Base-by-base conservation (phyloP, 2,113 vertebrate genomes). In the Perca schrenkii region DNA sequence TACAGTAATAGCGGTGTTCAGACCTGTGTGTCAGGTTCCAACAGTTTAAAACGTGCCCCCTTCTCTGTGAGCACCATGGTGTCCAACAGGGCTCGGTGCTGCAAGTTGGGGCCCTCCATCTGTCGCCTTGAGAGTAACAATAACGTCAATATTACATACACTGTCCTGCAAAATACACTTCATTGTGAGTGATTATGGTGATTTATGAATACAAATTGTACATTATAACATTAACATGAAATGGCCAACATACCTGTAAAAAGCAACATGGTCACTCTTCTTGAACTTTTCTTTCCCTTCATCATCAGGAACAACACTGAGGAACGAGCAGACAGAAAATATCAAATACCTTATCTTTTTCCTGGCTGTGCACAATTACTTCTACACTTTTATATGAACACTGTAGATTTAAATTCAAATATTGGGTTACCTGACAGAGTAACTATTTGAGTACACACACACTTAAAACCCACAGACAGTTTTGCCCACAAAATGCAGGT, bases 11-110 rank as follows among this genome's bases (percentile, higher is more conserved):
- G 19, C 8, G 0, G 15, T 31, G 40, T 64, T 62, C 75, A 75
- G 22, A 96, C 95, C 94, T 95, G 76, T 3, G 89, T 90, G 16
- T 76, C 40, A 0, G 46, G 22, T n/a, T 94, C 90, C 78, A 93
- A 78, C 61, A 99, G 86, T 31, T 96, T 94, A 82, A 98, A 94
- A 10, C 78, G 91, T 8, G 96, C 95, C 62, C 87, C 95, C n/a
- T 89, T 92, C 83, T 96, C 94, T 61, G 89, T 95, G 81, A 95
- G 77, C 1, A 86, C 93, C 82, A 97, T 77, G 46, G 96, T 97
- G 67, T 97, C 95, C 86, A 98, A 65, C 61, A 96, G 90, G 7
- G 93, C 95, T 60, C 2, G 84, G 83, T 97, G 96, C 13, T 90
- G 90, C 64, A 92, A 80, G 69, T 85, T 94, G 50, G 95, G 93